Conservation (phyloP, 1,140 invertebrate species). For the Bombus waltoni region DNA sequence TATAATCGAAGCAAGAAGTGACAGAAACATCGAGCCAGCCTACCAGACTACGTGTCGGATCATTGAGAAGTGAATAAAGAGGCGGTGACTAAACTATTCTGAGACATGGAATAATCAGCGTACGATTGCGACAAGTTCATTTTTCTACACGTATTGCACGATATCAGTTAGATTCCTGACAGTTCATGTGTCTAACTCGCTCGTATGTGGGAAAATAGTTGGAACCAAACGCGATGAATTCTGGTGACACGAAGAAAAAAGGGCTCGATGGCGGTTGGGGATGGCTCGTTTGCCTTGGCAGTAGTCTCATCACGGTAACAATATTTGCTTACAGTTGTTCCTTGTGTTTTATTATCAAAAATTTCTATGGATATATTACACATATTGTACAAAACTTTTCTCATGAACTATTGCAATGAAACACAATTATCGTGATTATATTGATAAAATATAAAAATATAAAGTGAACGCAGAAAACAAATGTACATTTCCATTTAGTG, state of each 20-base stretch:
- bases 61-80: conserved; percentile 28
- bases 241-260: conserved; percentile 43
- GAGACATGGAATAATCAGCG: conserved; percentile 16
- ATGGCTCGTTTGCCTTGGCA: conserved; percentile 91
- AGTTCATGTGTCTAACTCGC: neutral
- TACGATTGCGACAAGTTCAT: neutral
- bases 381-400: no score
- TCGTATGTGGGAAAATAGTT: neutral
- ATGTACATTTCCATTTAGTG: no score
- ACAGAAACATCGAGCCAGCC: conserved; percentile 17
- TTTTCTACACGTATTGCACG: neutral
- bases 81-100: conserved; percentile 22
- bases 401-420: no score
- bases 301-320: conserved; percentile 89
- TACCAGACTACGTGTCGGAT: neutral
- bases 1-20: conserved; percentile 11
- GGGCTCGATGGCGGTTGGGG: conserved; percentile 91
- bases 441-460: no score
- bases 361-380: no score
- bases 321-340: conserved; percentile 69
- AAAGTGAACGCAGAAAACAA: no score
- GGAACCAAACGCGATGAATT: conserved; percentile 12
- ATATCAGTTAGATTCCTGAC: neutral
- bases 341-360: neutral
- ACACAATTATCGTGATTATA: no score